Evolutionary conservation across 2,888 invertebrate species (phyloP).

Genomic region (Hirtodrosophila duncani): DNA sequence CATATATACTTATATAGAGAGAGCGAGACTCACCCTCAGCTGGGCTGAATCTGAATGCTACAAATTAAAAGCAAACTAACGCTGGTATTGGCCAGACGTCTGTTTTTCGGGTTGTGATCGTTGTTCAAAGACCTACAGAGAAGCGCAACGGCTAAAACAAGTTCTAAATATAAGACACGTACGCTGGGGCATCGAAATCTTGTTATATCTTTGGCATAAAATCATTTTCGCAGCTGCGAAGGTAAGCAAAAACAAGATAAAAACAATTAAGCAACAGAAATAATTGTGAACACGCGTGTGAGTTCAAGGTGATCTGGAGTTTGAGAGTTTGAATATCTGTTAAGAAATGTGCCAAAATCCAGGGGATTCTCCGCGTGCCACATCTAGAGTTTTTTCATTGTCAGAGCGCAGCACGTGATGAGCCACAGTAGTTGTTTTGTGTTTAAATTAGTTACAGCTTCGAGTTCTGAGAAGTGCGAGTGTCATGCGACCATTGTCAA

Average conservation of each 20-base stretch:
- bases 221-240: constrained; percentile 49
- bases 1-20: constrained; percentile 17
- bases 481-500: constrained; percentile 49
- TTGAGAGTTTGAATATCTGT: not conserved
- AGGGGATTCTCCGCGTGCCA: too few species aligned
- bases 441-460: constrained; percentile 7
- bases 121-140: constrained; percentile 43
- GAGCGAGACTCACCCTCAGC: constrained; percentile 9
- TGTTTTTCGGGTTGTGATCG: constrained; percentile 58
- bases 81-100: constrained; percentile 71
- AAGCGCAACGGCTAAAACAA: constrained; percentile 61
- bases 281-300: constrained; percentile 19
- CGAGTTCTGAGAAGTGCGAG: constrained; percentile 5
- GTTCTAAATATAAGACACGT: constrained; percentile 70
- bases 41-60: constrained; percentile 31
- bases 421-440: constrained; percentile 11
- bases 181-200: constrained; percentile 47
- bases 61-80: constrained; percentile 59
- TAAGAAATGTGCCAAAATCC: too few species aligned
- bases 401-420: constrained; percentile 32
- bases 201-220: constrained; percentile 49
- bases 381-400: too few species aligned
- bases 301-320: constrained; percentile 58
- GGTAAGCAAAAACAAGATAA: constrained; percentile 52
- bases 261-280: constrained; percentile 2